A percentile compares a stretch with the other conserved stretches of the same genome.
phyloP scores from a whole-genome alignment of 2,797 vertebrate genomes.

The Streptopelia turtur region DNA sequence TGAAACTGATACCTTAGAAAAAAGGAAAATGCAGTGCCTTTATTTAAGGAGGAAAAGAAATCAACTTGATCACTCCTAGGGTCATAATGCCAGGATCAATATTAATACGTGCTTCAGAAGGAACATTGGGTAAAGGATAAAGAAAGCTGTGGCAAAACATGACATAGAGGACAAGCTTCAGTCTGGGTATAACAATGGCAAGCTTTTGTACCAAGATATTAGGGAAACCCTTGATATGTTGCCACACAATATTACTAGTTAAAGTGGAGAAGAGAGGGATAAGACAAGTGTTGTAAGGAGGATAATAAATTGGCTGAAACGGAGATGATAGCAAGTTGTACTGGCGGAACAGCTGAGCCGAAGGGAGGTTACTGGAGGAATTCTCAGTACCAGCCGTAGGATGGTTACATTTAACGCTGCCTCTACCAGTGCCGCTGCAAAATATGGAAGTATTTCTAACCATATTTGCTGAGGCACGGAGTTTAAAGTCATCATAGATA shows the following conservation, averaged over 20 bases:
- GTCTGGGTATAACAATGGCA: not conserved
- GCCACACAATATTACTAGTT: not conserved
- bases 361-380: slow-evolving; percentile 62
- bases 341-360: not conserved
- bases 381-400: slow-evolving; percentile 20
- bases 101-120: not conserved
- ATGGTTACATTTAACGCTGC: slow-evolving; percentile 31
- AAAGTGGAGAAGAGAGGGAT: not conserved
- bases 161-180: not conserved
- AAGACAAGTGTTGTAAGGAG: slow-evolving; percentile 1
- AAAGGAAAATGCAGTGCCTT: not conserved
- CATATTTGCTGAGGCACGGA: not conserved
- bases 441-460: not conserved
- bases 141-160: not conserved
- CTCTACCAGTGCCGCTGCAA: not conserved
- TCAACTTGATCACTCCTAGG: not conserved
- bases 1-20: not conserved
- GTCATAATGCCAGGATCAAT: not conserved
- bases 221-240: not conserved
- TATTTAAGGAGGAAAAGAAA: not conserved
- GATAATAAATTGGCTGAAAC: slow-evolving; percentile 16
- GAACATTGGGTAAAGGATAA: not conserved
- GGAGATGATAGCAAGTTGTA: slow-evolving; percentile 13
- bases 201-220: not conserved
- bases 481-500: not conserved